Percentiles rank a stretch among this genome's conserved stretches.
Conservation (phyloP, 2,113 vertebrate genomes). For the Anseranas semipalmata region DNA sequence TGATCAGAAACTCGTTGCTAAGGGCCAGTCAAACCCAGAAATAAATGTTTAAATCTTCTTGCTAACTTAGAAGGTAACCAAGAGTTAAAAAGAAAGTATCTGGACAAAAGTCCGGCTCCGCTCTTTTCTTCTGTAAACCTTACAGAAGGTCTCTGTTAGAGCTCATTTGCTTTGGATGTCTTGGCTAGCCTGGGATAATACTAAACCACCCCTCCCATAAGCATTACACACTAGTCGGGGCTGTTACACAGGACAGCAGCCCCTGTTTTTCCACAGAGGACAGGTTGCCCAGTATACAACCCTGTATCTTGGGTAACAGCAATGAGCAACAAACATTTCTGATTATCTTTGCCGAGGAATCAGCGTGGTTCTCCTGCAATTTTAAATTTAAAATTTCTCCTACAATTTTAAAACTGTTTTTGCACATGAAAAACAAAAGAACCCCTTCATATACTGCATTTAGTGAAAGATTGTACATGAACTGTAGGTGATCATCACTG, state of each 20-base stretch:
- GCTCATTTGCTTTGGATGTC: not conserved
- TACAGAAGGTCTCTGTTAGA: not conserved
- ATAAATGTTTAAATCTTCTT: not conserved
- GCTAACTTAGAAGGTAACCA: not conserved
- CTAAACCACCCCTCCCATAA: not conserved
- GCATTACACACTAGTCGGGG: not conserved
- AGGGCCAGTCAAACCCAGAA: not conserved
- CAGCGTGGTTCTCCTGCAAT: not conserved
- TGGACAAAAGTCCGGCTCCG: not conserved
- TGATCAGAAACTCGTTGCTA: not conserved
- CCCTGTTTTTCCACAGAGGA: not conserved
- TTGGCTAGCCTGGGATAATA: not conserved
- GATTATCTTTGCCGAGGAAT: not conserved
- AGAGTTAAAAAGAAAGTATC: not conserved
- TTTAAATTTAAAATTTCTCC: not conserved
- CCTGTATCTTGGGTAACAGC: not conserved
- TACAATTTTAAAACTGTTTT: not conserved
- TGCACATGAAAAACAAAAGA: not conserved
- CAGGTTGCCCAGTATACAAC: not conserved
- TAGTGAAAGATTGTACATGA: not conserved
- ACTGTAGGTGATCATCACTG: not conserved
- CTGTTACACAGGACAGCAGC: not conserved
- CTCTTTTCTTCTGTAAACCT: not conserved
- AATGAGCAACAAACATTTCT: not conserved
- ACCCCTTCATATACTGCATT: not conserved